phyloP scores from a whole-genome alignment of 2,888 invertebrate genomes.

The Crioceris asparagi region DNA sequence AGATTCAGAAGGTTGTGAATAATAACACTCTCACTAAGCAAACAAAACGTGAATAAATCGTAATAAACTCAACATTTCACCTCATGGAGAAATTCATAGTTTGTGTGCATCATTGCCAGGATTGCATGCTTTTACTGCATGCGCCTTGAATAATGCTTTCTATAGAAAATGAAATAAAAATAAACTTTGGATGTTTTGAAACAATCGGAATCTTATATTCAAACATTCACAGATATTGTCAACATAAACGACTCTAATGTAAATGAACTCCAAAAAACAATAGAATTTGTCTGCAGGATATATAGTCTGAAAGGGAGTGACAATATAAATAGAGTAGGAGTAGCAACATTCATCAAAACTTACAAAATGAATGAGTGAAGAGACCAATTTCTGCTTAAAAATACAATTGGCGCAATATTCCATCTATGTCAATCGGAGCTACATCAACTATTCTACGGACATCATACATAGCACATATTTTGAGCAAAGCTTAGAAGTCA shows the following conservation, averaged over 20 bases:
- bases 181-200: neutral
- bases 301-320: neutral
- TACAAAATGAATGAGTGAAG: neutral
- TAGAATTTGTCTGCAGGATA: neutral
- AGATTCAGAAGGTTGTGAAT: no score
- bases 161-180: neutral
- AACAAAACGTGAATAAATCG: neutral
- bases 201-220: neutral
- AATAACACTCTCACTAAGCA: neutral
- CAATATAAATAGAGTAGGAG: neutral
- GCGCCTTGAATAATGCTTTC: neutral
- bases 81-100: neutral
- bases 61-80: neutral
- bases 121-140: neutral
- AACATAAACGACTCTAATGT: neutral
- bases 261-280: neutral
- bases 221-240: no score
- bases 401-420: neutral
- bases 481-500: neutral
- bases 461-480: neutral
- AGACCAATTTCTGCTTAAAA: neutral
- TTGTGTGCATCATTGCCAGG: neutral
- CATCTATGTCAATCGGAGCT: neutral
- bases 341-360: neutral
- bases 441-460: neutral